These are phyloP conservation scores for Physeter macrocephalus DNA, from an alignment of 2,113 vertebrate genomes.

Conservation along the genomic window DNA sequence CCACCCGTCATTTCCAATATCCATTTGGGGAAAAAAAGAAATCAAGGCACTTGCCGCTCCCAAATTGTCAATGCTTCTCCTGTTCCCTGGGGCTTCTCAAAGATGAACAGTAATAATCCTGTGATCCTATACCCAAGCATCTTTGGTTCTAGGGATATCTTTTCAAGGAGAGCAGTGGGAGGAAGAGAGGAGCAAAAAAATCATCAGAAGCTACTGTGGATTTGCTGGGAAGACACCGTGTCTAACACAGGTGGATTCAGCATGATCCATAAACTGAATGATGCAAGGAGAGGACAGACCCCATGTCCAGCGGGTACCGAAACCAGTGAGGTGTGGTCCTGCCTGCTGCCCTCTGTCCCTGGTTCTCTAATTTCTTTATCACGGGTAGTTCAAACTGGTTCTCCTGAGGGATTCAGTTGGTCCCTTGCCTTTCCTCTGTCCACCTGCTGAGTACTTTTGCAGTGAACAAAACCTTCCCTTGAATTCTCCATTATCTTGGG, in stretches of 20 bases:
- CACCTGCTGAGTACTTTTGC: no score
- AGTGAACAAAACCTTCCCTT: background rate
- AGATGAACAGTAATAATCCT: background rate
- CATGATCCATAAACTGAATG: background rate
- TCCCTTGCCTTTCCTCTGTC: background rate
- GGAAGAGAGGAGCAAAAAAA: no score
- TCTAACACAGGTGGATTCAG: background rate
- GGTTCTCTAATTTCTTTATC: background rate
- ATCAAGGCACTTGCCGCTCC: background rate
- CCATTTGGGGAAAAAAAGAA: background rate
- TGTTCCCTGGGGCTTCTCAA: background rate
- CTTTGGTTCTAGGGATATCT: background rate
- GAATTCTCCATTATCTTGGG: background rate
- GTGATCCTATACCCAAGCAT: background rate
- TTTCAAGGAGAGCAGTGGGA: background rate
- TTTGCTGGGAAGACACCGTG: background rate
- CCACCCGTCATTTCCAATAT: background rate
- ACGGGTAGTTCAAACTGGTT: background rate
- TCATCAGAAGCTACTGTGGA: background rate
- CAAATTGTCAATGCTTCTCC: background rate
- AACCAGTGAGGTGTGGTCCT: fast-evolving
- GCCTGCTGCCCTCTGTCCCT: background rate
- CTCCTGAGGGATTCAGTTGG: background rate
- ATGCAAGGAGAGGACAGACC: background rate
- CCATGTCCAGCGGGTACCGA: background rate